Evolutionary conservation across 2,888 invertebrate genomes (phyloP).

Genomic region (Calameuta pallipes): DNA sequence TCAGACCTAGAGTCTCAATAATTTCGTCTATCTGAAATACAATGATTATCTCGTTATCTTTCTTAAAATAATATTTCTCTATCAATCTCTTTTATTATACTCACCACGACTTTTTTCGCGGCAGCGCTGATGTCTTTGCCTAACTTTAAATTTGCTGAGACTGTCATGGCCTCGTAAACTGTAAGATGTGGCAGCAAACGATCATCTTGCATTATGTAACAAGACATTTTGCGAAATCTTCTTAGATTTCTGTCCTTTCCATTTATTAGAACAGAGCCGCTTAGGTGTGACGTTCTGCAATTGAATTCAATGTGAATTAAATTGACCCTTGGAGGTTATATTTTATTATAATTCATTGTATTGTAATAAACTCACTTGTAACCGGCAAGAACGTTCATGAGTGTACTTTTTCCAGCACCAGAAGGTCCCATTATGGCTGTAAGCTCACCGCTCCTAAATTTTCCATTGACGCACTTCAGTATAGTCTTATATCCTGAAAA

Average conservation of each 20-base stretch:
- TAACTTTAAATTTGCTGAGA: conserved; percentile 92
- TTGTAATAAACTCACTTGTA: conserved; percentile 76
- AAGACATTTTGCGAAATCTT: conserved; percentile 91
- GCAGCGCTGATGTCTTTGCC: conserved; percentile 80
- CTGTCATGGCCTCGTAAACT: conserved; percentile 92
- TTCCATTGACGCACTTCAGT: conserved; percentile 88
- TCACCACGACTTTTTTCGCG: conserved; percentile 82
- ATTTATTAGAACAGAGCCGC: conserved; percentile 88
- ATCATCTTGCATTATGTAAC: conserved; percentile 98
- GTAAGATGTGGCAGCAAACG: conserved; percentile 89
- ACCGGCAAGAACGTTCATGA: conserved; percentile 90
- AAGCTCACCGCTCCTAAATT: conserved; percentile 89
- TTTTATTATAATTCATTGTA: neutral
- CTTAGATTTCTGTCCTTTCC: conserved; percentile 88
- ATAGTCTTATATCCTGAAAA: conserved; percentile 81
- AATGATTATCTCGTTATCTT: neutral
- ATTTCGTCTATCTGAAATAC: conserved; percentile 74
- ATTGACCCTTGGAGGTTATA: neutral
- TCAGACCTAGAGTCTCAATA: conserved; percentile 84
- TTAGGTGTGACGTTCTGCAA: conserved; percentile 84
- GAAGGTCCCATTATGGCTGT: conserved; percentile 98
- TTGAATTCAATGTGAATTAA: neutral
- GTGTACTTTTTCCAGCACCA: conserved; percentile 82
- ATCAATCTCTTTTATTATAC: conserved; percentile 13
- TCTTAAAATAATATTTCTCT: neutral